Evolutionary conservation across 2,888 invertebrate genomes (phyloP).

Genomic region (Eutolmus rufibarbis): DNA sequence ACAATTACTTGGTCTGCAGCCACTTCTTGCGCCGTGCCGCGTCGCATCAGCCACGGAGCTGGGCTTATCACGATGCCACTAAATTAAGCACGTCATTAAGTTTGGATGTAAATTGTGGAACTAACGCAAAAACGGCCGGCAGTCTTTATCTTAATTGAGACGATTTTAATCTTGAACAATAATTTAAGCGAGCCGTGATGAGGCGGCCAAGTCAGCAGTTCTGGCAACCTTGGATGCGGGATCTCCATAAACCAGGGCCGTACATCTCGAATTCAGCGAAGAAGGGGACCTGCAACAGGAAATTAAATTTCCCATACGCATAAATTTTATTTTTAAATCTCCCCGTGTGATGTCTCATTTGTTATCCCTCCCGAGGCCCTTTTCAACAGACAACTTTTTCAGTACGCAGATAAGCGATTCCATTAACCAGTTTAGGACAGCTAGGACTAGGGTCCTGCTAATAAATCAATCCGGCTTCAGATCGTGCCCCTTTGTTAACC

Average conservation of each 20-base stretch:
- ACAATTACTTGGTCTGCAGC: conserved; percentile 7
- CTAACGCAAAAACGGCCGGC: conserved; percentile 21
- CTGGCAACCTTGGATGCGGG: conserved; percentile 6
- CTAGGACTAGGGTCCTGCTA: neutral
- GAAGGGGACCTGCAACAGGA: conserved; percentile 13
- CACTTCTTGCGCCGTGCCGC: neutral
- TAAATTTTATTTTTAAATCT: conserved; percentile 39
- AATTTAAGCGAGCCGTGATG: neutral
- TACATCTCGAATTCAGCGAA: neutral
- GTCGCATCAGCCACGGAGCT: neutral
- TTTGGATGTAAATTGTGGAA: conserved; percentile 44
- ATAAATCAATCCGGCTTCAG: neutral
- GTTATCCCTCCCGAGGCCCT: conserved; percentile 29
- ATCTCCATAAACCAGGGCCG: neutral
- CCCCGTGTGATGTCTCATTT: conserved; percentile 37
- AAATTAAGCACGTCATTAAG: conserved; percentile 49
- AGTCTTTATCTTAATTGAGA: conserved; percentile 37
- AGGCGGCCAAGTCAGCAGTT: conserved; percentile 6
- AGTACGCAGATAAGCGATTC: conserved; percentile 9
- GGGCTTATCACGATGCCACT: conserved; percentile 47
- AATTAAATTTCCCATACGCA: conserved; percentile 30
- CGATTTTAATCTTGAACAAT: conserved; percentile 29
- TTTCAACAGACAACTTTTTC: conserved; percentile 28
- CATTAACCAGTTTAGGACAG: conserved; percentile 25
- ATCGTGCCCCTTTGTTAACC: conserved; percentile 6